Percentiles rank a stretch among this genome's conserved stretches.
Conservation (phyloP, 2,113 vertebrate genomes). For the Cinclus cinclus region DNA sequence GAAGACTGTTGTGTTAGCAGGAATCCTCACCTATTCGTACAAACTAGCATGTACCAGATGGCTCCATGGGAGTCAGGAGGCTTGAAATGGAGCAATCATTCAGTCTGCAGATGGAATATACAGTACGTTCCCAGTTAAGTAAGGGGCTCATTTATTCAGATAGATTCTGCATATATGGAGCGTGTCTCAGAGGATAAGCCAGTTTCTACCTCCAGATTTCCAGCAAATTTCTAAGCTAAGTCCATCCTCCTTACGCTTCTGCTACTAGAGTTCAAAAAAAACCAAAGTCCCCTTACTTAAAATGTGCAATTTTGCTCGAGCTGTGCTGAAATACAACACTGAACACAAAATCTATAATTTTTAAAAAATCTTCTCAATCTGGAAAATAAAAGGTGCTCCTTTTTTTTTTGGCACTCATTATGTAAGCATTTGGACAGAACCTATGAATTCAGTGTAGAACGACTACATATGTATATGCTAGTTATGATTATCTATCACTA, state of each 20-base stretch:
- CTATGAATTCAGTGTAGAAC: neutral
- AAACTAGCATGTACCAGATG: conserved; percentile 69
- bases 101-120: conserved; percentile 74
- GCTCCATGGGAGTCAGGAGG: conserved; percentile 74
- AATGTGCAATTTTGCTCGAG: neutral
- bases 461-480: neutral
- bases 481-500: neutral
- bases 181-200: conserved; percentile 53
- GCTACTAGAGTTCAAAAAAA: neutral
- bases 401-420: neutral
- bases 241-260: conserved; percentile 6
- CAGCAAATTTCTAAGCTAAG: conserved; percentile 41
- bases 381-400: neutral
- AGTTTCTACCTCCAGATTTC: conserved; percentile 58
- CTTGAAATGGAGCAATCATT: conserved; percentile 76
- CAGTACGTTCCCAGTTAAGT: conserved; percentile 71
- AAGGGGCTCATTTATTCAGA: conserved; percentile 76
- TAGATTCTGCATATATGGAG: conserved; percentile 67
- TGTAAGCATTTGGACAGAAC: neutral
- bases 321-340: neutral
- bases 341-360: neutral
- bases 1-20: conserved; percentile 70
- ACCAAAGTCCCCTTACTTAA: neutral
- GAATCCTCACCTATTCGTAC: conserved; percentile 68
- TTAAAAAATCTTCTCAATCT: neutral